Evolutionary conservation across 2,888 invertebrate species (phyloP), one percentile per base, ranked within the genome.

Genomic region (Ischnus inquisitorius): DNA sequence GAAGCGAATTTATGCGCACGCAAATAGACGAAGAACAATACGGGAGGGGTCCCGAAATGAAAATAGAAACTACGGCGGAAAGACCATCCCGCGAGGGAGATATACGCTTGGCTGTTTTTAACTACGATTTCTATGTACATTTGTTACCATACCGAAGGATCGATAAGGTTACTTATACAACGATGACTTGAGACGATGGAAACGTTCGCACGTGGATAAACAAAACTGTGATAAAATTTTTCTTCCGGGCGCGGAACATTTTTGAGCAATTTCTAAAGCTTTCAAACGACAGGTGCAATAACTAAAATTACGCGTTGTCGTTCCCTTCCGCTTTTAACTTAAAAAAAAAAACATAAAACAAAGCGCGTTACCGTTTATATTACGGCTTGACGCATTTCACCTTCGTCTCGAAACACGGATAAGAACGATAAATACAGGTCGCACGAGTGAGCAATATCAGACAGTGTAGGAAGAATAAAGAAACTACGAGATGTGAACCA

Each of bases 61-160:
- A 71, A 19, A 43, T 51, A 82, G 54, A 34, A 57, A 39, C 64
- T 77, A 69, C 48, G 25, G 43, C 77, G 54, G 79, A 77, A 43
- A 41, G 12, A 69, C 51, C 34, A 64, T 16, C 48, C n/a, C 48
- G 62, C 64, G 65, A 54, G 74, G 79, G 65, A 54, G 74, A 83
- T 72, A 83, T 75, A 22, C 76, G 71, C 41, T 57, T 69, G 39
- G 77, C 77, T 84, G 81, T 80, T 84, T 81, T 60, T 43, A 68
- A 34, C 62, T 54, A 22, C 72, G 71, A 54, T 77, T 51, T 74
- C 62, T 74, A 76, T 34, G 72, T 68, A 76, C 48, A 48, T 3
- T n/a, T 8, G 34, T 34, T 34, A 34, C 34, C 8, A 34, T 8
- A 34, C 5, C 34, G 34, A 34, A 34, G 4, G 4, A 34, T 34